Conservation (phyloP, 92 coral and sea anemone species). For the Zoanthus solanderi region DNA sequence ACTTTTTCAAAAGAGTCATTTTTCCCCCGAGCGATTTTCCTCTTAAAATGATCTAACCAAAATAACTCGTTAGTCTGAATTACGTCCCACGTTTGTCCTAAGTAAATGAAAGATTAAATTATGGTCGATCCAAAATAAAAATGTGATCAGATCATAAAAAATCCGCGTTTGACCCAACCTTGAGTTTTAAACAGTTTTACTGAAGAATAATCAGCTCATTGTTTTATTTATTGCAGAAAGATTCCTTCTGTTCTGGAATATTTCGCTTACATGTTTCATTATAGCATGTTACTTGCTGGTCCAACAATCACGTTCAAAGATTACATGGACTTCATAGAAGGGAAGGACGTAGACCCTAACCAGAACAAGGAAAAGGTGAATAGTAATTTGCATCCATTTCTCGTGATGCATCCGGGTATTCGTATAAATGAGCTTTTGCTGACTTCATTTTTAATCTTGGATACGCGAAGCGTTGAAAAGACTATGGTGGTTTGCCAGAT, state of each 20-base stretch:
- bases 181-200: background rate
- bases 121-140: no score
- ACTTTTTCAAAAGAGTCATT: no score
- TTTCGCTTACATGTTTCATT: conserved; percentile 57
- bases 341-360: conserved; percentile 31
- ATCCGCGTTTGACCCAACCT: no score
- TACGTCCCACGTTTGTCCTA: no score
- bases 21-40: no score
- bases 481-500: no score
- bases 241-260: conserved; percentile 51
- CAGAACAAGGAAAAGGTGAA: conserved; percentile 31
- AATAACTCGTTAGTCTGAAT: no score
- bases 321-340: conserved; percentile 59
- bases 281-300: conserved; percentile 55
- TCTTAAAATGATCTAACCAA: no score
- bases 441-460: no score
- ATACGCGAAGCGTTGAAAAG: no score
- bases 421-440: background rate
- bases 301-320: conserved; percentile 50
- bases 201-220: background rate
- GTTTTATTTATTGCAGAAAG: conserved; percentile 47
- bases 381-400: background rate
- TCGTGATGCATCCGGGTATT: background rate
- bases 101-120: no score
- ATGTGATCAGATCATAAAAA: no score